A percentile compares a stretch with the other conserved stretches of the same genome.
Conservation (phyloP, 1,140 invertebrate genomes). For the Camponotus vicinus region DNA sequence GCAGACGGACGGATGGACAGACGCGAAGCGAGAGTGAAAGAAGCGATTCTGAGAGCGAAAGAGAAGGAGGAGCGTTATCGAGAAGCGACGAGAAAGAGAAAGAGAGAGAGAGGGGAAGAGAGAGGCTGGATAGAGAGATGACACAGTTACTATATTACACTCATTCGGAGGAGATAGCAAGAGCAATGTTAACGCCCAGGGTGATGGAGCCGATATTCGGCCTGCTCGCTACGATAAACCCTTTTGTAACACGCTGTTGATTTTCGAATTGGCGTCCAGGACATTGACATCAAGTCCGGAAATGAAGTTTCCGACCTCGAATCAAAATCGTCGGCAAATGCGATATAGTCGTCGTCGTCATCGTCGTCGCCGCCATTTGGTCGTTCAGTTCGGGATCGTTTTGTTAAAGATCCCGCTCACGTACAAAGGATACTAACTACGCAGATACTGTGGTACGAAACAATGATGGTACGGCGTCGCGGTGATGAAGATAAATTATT, state of each 20-base stretch:
- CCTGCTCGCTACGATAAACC: constrained; percentile 78
- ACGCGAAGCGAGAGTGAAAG: constrained; percentile 55
- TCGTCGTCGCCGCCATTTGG: constrained; percentile 13
- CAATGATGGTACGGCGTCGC: constrained; percentile 51
- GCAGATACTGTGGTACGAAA: constrained; percentile 51
- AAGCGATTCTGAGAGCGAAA: constrained; percentile 33
- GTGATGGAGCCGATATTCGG: constrained; percentile 76
- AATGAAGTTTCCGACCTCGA: constrained; percentile 81
- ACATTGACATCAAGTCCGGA: constrained; percentile 81
- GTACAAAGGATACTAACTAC: constrained; percentile 60
- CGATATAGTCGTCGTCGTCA: background rate
- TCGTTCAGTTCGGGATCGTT: constrained; percentile 59
- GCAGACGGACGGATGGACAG: constrained; percentile 72
- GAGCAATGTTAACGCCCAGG: constrained; percentile 76
- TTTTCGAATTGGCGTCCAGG: constrained; percentile 81
- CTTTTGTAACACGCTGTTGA: constrained; percentile 81
- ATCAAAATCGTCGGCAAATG: constrained; percentile 66
- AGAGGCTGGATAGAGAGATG: constrained; percentile 66
- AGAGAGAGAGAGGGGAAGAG: constrained; percentile 60
- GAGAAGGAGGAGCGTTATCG: constrained; percentile 53
- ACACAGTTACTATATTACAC: constrained; percentile 76
- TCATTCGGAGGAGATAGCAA: constrained; percentile 75
- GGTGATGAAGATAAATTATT: constrained; percentile 64
- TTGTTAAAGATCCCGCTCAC: constrained; percentile 75
- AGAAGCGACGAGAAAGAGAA: constrained; percentile 16